These are phyloP conservation scores for Sacculina carcini DNA, from an alignment of 2,888 invertebrate species.

Conservation along the genomic window DNA sequence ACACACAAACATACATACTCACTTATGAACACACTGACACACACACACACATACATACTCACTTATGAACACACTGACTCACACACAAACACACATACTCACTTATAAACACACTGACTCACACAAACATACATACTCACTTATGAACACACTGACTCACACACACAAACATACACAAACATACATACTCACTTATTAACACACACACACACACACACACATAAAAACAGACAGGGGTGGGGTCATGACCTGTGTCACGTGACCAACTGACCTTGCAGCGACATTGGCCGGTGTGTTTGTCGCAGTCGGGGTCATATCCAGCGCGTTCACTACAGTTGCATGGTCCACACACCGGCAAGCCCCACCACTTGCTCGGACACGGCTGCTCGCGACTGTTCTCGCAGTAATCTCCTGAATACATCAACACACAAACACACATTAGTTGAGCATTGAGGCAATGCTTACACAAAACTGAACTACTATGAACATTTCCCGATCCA, in stretches of 20 bases:
- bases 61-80: no score
- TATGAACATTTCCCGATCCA: no score
- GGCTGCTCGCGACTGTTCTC: constrained; percentile 32
- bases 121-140: not conserved
- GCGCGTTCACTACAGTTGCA: constrained; percentile 56
- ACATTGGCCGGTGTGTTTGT: constrained; percentile 61
- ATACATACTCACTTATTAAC: not conserved
- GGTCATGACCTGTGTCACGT: no score
- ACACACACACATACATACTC: no score
- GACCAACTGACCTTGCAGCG: constrained; percentile 42
- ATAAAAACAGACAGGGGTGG: not conserved
- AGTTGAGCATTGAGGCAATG: no score
- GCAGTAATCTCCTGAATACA: constrained; percentile 36
- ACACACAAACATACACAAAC: not conserved
- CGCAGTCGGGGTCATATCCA: constrained; percentile 74
- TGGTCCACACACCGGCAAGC: constrained; percentile 71
- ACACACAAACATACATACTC: no score
- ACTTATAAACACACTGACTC: no score
- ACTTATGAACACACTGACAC: no score
- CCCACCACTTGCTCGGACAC: constrained; percentile 90
- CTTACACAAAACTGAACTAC: no score
- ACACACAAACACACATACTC: no score
- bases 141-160: not conserved
- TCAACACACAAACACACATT: no score
- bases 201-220: not conserved